Conservation (phyloP, 53 echinoderm and acorn worm genomes). For the Echinarachnius parma region DNA sequence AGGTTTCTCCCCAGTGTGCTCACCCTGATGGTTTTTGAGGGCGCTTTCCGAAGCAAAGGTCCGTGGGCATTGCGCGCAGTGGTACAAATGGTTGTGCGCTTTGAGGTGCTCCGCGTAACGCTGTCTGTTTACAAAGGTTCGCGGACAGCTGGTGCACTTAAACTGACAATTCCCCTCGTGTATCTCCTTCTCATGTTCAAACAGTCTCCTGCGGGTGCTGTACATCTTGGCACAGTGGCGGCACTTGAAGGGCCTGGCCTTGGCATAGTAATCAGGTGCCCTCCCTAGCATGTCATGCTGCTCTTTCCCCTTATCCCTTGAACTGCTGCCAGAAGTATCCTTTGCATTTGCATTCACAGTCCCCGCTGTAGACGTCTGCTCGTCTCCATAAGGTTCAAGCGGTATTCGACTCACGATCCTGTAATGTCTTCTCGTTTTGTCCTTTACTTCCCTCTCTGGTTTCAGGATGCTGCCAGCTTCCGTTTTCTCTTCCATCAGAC, state of each 20-base stretch:
- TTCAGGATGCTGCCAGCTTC: no score
- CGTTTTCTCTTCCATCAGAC: constrained; percentile 9
- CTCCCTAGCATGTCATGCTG: constrained; percentile 34
- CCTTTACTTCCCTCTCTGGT: no score
- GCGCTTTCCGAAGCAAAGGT: constrained; percentile 34
- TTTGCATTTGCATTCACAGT: no score
- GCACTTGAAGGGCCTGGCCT: constrained; percentile 19
- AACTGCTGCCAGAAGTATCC: no score
- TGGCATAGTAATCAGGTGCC: background rate
- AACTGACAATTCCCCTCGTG: background rate
- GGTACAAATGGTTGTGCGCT: constrained; percentile 12
- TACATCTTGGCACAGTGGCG: constrained; percentile 26
- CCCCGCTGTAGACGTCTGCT: no score
- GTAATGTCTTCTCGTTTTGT: no score
- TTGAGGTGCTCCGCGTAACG: background rate
- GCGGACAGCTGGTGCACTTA: constrained; percentile 5
- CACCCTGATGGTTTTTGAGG: constrained; percentile 28
- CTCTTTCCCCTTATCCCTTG: no score
- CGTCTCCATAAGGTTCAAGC: no score
- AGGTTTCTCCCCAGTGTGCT: constrained; percentile 39
- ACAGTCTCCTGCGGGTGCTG: background rate
- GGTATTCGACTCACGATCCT: no score
- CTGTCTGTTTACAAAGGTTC: background rate
- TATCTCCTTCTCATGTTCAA: constrained; percentile 23
- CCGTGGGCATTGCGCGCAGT: constrained; percentile 8